Base-by-base conservation (phyloP, 1,140 invertebrate species). In the Cyclina sinensis region DNA sequence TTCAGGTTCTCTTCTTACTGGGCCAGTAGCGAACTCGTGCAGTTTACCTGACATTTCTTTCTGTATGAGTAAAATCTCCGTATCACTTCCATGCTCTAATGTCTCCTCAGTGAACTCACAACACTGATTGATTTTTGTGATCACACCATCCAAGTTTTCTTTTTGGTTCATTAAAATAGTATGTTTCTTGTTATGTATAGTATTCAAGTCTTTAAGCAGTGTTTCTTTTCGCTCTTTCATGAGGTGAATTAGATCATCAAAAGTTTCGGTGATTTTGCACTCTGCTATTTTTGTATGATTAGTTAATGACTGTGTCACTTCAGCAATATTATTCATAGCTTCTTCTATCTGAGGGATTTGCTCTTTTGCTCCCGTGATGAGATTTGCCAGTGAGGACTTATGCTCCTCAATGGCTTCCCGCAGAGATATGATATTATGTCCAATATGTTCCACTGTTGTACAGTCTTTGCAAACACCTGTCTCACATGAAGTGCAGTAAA, bases 401-500 rank as follows among this genome's bases (percentile, higher is more conserved):
- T 96, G 96, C 82, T 96, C 96, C 54, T 94, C 91, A 24, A 96
- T 95, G 54, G 96, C 96, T 78, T 96, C 96, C 39, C 93, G 90
- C 27, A 96, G 92, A n/a, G 95, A 92, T 21, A 96, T 91, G 11
- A 95, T 96, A 78, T 93, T 92, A 90, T 96, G 96, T 21, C 95
- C 94, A 62, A 95, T 94, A 90, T 96, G 96, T 84, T 96, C 96
- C 16, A 96, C 95, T 83, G 96, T 95, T 0, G 96, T 96, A 89
- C 96, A 96, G 79, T 95, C 95, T 59, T 95, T 95, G 90, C 96
- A 96, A 62, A 96, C 95, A 1, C 96, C 96, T 0, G 96, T 96
- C 91, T 96, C 96, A 92, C 96, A 96, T 68, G 96, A 95, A 11
- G 94, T 92, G 91, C 96, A 96, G 92, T 96, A 96, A 92, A 96